These are phyloP conservation scores for Exaiptasia diaphana DNA, from an alignment of 64 coral and sea anemone genomes.

Conservation along the genomic window DNA sequence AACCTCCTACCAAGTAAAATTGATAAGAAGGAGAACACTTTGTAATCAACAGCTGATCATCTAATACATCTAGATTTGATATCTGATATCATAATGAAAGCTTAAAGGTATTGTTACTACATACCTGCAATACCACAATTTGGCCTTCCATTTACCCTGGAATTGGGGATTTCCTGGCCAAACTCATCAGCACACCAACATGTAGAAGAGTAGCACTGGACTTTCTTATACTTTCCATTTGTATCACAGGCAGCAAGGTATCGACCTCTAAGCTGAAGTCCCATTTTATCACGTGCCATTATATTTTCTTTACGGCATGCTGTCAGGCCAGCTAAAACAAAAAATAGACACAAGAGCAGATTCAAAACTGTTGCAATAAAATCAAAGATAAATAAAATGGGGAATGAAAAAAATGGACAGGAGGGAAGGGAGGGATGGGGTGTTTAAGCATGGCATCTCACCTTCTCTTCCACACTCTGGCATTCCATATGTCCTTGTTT, in stretches of 20 bases:
- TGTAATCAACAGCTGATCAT: neutral
- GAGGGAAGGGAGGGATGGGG: too few species aligned
- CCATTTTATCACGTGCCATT: slow-evolving; percentile 16
- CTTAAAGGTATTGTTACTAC: neutral
- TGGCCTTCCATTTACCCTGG: slow-evolving; percentile 16
- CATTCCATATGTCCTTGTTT: slow-evolving; percentile 54
- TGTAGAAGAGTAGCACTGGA: slow-evolving; percentile 25
- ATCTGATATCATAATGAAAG: neutral
- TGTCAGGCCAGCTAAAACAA: slow-evolving; percentile 71
- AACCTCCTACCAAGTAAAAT: neutral
- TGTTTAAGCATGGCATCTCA: too few species aligned
- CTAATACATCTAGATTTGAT: neutral
- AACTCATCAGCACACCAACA: slow-evolving; percentile 62
- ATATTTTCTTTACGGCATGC: slow-evolving; percentile 63
- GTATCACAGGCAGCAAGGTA: slow-evolving; percentile 43
- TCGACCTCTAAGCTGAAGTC: slow-evolving; percentile 28
- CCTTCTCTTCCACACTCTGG: slow-evolving; percentile 73
- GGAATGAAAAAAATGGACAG: neutral
- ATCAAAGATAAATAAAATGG: too few species aligned
- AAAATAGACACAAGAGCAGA: neutral
- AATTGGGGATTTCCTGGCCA: slow-evolving; percentile 56
- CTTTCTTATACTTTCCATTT: slow-evolving; percentile 35
- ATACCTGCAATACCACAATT: slow-evolving; percentile 27
- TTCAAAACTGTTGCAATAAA: too few species aligned
- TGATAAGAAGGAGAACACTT: neutral